These are phyloP conservation scores for Sus cebifrons DNA, from an alignment of 2,797 vertebrate genomes.

Conservation along the genomic window DNA sequence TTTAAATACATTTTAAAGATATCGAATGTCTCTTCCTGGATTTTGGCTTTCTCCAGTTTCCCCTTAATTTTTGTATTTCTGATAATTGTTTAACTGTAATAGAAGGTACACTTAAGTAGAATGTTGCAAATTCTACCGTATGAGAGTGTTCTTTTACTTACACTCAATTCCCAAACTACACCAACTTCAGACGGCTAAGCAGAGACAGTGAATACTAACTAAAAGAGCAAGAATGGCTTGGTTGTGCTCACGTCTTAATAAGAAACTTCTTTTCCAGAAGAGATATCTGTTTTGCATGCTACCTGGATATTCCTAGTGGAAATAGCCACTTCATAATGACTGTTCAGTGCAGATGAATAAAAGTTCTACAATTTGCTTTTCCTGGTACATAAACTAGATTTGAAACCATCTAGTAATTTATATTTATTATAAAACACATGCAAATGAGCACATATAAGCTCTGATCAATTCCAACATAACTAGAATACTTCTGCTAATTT, in stretches of 20 bases:
- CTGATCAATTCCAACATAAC: background rate
- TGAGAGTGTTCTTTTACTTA: background rate
- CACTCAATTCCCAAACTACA: background rate
- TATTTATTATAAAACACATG: constrained; percentile 25
- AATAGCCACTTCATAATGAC: constrained; percentile 39
- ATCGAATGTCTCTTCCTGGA: background rate
- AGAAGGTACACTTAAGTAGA: background rate
- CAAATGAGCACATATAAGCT: background rate
- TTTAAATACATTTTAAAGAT: constrained; percentile 18
- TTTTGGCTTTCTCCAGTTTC: constrained; percentile 36
- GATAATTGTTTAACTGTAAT: background rate
- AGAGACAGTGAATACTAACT: constrained; percentile 19
- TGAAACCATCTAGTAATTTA: constrained; percentile 39
- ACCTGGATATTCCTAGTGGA: background rate
- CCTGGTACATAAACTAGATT: background rate
- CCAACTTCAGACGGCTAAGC: constrained; percentile 9
- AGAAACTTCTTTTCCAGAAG: constrained; percentile 43
- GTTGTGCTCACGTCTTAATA: constrained; percentile 19
- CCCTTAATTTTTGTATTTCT: constrained; percentile 10
- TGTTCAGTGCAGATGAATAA: background rate
- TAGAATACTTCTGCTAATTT: background rate
- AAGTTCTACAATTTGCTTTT: constrained; percentile 1
- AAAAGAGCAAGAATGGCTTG: constrained; percentile 40
- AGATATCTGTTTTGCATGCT: constrained; percentile 26
- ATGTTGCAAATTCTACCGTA: background rate